Evolutionary conservation across 2,113 vertebrate genomes (phyloP), one percentile per base, ranked within the genome.

Genomic region (Microcebus murinus): DNA sequence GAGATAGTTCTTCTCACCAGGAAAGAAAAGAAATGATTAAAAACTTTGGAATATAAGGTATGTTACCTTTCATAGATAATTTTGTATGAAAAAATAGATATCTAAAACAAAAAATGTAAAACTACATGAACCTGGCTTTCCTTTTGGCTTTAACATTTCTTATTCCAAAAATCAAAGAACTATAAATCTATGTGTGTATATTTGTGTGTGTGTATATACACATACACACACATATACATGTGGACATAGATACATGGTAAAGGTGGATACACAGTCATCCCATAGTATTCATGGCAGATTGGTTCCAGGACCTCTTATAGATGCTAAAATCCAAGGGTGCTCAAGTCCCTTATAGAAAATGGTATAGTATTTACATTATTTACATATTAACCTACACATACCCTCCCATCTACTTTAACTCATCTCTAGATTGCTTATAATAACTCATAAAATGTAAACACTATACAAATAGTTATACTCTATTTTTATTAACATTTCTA

Each of bases 91-190:
- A 71, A 95, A 81, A 55, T 68, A 57, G 91, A 89, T 34, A 29
- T 89, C 70, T 68, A 61, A 94, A 89, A 57, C 17, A 81, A 57
- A 65, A 57, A n/a, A 42, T 0, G n/a, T 94, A 55, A 42, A 74
- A 10, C 27, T 85, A 52, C 52, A 55, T n/a, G 67, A 83, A n/a
- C 7, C 48, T 90, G 3, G 0, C 61, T 80, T 93, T 93, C 4
- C 50, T 14, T 92, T 67, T 91, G 84, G 1, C 63, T 93, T 81
- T 90, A 81, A 71, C 45, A 4, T 90, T 91, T 89, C 57, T 79
- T 84, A 79, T 83, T 87, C 34, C 3, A 34, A 87, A 82, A 42
- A 3, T 39, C 36, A 50, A 55, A 81, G 65, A 57, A 61, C 8
- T 25, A 61, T 61, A 29, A 29, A 29, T 63, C 25, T 25, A 1